These are phyloP conservation scores for Xylota segnis DNA, from an alignment of 2,888 invertebrate genomes.

Conservation along the genomic window DNA sequence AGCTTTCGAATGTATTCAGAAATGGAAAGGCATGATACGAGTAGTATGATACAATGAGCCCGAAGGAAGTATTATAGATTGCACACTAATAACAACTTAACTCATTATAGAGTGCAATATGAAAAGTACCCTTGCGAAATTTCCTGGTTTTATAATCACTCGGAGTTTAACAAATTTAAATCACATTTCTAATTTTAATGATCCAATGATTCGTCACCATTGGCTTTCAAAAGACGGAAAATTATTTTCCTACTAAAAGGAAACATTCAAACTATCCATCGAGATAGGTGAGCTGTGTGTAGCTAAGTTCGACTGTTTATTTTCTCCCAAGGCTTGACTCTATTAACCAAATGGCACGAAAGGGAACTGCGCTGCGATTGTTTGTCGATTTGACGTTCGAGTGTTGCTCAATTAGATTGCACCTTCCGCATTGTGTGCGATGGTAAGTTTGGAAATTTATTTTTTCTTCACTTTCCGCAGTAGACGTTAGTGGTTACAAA, in stretches of 20 bases:
- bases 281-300: not conserved
- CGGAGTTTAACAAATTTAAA: not conserved
- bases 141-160: not conserved
- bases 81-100: too few species aligned
- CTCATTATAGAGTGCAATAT: too few species aligned
- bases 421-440: slow-evolving; percentile 60
- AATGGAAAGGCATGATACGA: too few species aligned
- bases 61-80: too few species aligned
- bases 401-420: slow-evolving; percentile 61
- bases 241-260: slow-evolving; percentile 24
- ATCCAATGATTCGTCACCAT: slow-evolving; percentile 34
- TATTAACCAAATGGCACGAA: slow-evolving; percentile 40
- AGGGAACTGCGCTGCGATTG: slow-evolving; percentile 56
- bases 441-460: slow-evolving; percentile 17
- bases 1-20: too few species aligned
- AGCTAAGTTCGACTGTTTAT: slow-evolving; percentile 34
- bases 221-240: slow-evolving; percentile 53
- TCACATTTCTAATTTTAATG: slow-evolving; percentile 20
- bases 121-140: not conserved
- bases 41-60: too few species aligned
- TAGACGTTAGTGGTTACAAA: slow-evolving; percentile 24
- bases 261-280: slow-evolving; percentile 45
- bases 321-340: slow-evolving; percentile 34
- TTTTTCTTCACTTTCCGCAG: not conserved
- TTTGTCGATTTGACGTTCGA: slow-evolving; percentile 49